Evolutionary conservation across 2,888 invertebrate genomes (phyloP), one percentile per base, ranked within the genome.

Genomic region (Drosophila dives): DNA sequence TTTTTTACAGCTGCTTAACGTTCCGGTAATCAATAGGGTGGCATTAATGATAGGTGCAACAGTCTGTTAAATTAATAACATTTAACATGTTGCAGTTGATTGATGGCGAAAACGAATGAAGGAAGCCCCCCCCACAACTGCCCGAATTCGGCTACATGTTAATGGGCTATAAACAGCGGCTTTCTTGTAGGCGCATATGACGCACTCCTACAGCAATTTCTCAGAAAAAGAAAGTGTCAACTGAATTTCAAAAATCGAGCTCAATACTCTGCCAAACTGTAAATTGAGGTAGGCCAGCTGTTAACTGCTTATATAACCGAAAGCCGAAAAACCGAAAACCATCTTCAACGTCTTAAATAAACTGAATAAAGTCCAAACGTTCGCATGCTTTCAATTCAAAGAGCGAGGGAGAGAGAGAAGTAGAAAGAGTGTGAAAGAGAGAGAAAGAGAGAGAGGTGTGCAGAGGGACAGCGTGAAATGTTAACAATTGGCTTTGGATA

Each of bases 161-260:
- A 59, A 36, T 20, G 50, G 36, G 56, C 45, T 63, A 34, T 1
- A 53, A 1, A 49, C 48, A 67, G 67, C 17, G 3, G 20, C 86
- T 84, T 88, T 86, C 83, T 71, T 86, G 72, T 69, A 51, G 72
- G 75, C 67, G 67, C 61, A 56, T 76, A 56, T 75, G 61, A 73
- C 81, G 54, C 77, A 79, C 50, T 66, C 50, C 32, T 49, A 48
- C 64, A 64, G 40, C 42, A 64, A 67, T 77, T 50, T 63, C 61
- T 54, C 61, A n/a, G n/a, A 65, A 83, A 86, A 75, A 90, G 87
- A 87, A 87, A 87, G 87, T 87, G 86, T 83, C 86, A 83, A 74
- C 61, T 56, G 65, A 33, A 60, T 49, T 50, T 50, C 54, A 8
- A 36, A 36, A 54, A 54, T 55, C 58, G 42, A 38, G 55, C 59